These are phyloP conservation scores for Lophius piscatorius DNA, from an alignment of 2,113 vertebrate species.

Conservation along the genomic window DNA sequence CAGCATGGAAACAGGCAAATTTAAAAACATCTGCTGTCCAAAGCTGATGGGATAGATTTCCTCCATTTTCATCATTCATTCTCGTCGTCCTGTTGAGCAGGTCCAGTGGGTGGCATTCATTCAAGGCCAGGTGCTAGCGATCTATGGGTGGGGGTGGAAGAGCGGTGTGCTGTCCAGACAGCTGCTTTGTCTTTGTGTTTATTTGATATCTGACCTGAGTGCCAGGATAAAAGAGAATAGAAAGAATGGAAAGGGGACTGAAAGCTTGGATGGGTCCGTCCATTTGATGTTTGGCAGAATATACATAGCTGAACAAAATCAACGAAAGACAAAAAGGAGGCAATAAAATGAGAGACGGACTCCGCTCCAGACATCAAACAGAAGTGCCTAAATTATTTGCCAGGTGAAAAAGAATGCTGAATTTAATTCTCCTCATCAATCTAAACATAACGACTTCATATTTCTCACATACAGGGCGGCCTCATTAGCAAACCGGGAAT, in stretches of 20 bases:
- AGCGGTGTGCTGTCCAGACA: no score
- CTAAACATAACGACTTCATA: slow-evolving; percentile 46
- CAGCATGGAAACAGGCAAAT: slow-evolving; percentile 12
- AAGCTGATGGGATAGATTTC: no score
- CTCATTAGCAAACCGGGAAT: slow-evolving; percentile 42
- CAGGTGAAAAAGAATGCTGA: slow-evolving; percentile 26
- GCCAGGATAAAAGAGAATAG: slow-evolving; percentile 34
- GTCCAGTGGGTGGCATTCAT: slow-evolving; percentile 16
- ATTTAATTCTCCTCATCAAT: slow-evolving; percentile 43
- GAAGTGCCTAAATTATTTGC: slow-evolving; percentile 49
- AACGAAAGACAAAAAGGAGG: background rate
- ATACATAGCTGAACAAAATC: slow-evolving; percentile 2
- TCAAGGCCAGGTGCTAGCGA: slow-evolving; percentile 21
- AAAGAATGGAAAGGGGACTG: slow-evolving; percentile 38
- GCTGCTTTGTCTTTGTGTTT: slow-evolving; percentile 56
- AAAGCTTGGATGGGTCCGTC: slow-evolving; percentile 40
- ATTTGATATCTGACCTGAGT: slow-evolving; percentile 58
- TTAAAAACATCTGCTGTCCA: background rate
- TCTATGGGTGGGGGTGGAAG: background rate
- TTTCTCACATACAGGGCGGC: slow-evolving; percentile 24
- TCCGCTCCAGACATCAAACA: slow-evolving; percentile 44
- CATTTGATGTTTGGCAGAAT: slow-evolving; percentile 50
- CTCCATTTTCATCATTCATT: no score
- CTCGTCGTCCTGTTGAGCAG: slow-evolving; percentile 2
- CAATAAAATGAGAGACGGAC: slow-evolving; percentile 49